These are phyloP conservation scores for Rhagoletis zephyria DNA, from an alignment of 1,140 invertebrate genomes.

Conservation along the genomic window DNA sequence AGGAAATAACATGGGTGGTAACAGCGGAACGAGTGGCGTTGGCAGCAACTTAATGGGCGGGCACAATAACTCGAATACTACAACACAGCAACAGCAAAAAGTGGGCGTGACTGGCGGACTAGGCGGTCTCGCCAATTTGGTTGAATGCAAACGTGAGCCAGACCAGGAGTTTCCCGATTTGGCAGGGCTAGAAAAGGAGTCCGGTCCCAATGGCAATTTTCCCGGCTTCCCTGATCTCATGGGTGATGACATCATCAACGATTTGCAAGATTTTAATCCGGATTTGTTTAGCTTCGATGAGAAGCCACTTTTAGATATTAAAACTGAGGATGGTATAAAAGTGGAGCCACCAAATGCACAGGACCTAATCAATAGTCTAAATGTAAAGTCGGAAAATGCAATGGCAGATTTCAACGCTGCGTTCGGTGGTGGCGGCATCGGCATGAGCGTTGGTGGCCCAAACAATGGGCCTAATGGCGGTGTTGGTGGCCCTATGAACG, in stretches of 20 bases:
- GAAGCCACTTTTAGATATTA: conserved; percentile 77
- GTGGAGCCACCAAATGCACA: conserved; percentile 75
- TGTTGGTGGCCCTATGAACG: conserved; percentile 27
- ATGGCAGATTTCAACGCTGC: conserved; percentile 59
- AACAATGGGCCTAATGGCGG: conserved; percentile 60
- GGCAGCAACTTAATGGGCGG: conserved; percentile 66
- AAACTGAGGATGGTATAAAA: conserved; percentile 75
- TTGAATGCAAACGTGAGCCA: conserved; percentile 89
- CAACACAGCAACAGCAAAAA: conserved; percentile 58
- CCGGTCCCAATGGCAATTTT: conserved; percentile 81
- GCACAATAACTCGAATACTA: conserved; percentile 56
- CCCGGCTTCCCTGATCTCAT: conserved; percentile 85
- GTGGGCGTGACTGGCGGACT: conserved; percentile 58
- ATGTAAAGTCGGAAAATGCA: conserved; percentile 68
- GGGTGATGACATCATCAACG: conserved; percentile 89
- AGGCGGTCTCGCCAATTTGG: conserved; percentile 76
- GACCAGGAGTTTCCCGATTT: conserved; percentile 88
- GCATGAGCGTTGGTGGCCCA: conserved; percentile 62
- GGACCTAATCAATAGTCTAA: conserved; percentile 70
- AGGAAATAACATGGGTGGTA: conserved; percentile 60
- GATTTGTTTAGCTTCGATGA: conserved; percentile 87
- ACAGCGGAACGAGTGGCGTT: conserved; percentile 59
- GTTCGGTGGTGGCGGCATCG: conserved; percentile 58
- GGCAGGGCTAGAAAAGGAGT: conserved; percentile 86
- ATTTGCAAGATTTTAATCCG: conserved; percentile 86